Evolutionary conservation across 2,888 invertebrate genomes (phyloP).

Genomic region (Eilema griseolum): DNA sequence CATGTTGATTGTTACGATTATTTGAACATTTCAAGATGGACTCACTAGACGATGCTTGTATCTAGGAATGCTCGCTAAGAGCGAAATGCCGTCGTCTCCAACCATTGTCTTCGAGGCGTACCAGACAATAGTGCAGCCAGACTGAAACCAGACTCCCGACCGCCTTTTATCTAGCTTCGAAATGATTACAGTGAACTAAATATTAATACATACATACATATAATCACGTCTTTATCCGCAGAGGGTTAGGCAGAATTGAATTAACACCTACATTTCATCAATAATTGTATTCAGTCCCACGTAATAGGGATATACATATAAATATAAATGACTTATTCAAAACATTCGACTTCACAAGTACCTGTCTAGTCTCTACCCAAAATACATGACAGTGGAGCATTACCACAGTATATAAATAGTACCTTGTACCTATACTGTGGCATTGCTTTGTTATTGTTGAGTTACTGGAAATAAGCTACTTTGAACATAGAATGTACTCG

Average conservation of each 20-base stretch:
- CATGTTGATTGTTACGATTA: neutral
- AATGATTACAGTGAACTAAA: slow-evolving; percentile 31
- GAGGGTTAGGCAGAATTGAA: too few species aligned
- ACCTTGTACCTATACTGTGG: too few species aligned
- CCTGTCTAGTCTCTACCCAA: neutral
- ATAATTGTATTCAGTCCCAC: too few species aligned
- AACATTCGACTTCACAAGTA: neutral
- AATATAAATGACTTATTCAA: neutral
- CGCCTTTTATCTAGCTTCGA: slow-evolving; percentile 32
- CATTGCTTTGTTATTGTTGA: too few species aligned
- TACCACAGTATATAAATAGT: neutral
- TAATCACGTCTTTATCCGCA: too few species aligned
- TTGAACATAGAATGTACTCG: too few species aligned
- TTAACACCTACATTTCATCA: too few species aligned
- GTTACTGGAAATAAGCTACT: too few species aligned
- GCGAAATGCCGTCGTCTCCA: slow-evolving; percentile 22
- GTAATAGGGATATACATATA: too few species aligned
- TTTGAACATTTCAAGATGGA: slow-evolving; percentile 6
- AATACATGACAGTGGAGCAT: neutral
- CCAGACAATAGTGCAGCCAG: slow-evolving; percentile 49
- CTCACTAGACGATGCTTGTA: slow-evolving; percentile 16
- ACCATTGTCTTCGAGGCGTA: slow-evolving; percentile 36
- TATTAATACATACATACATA: too few species aligned
- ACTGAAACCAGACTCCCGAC: slow-evolving; percentile 34
- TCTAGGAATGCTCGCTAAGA: slow-evolving; percentile 26